A percentile compares a stretch with the other conserved stretches of the same genome.
Conservation (phyloP, 2,797 vertebrate genomes). For the Rhodeus uyekii region DNA sequence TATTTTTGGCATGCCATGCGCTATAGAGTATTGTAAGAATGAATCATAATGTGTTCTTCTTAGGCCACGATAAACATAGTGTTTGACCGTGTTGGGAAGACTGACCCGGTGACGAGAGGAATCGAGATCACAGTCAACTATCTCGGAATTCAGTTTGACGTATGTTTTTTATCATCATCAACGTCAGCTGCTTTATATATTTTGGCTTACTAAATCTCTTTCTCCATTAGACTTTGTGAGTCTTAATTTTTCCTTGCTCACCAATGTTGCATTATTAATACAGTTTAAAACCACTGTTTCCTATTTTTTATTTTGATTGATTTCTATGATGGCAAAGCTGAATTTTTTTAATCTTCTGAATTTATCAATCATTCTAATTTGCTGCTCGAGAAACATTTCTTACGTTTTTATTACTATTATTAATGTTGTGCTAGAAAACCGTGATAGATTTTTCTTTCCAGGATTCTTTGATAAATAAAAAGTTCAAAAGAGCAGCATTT, state of each 20-base stretch:
- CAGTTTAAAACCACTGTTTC: background rate
- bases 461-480: no score
- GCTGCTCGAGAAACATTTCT: no score
- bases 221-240: background rate
- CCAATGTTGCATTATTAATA: background rate
- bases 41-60: constrained; percentile 17
- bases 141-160: constrained; percentile 97
- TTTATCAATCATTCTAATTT: no score
- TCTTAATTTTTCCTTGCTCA: background rate
- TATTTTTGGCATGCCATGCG: background rate
- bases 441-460: no score
- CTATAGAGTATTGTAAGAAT: background rate
- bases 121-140: constrained; percentile 99
- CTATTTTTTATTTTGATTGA: no score
- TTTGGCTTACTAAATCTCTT: background rate
- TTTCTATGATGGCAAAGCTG: no score
- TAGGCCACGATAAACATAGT: constrained; percentile 99
- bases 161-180: constrained; percentile 70
- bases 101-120: constrained; percentile 96
- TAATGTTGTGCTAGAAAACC: no score
- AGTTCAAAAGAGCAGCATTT: background rate
- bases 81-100: constrained; percentile 97
- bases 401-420: background rate
- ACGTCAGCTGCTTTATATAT: background rate
- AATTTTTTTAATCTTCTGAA: no score